Percentiles rank a stretch among this genome's conserved stretches.
Conservation (phyloP, 1,140 invertebrate species). For the Lasioglossum baleicum region DNA sequence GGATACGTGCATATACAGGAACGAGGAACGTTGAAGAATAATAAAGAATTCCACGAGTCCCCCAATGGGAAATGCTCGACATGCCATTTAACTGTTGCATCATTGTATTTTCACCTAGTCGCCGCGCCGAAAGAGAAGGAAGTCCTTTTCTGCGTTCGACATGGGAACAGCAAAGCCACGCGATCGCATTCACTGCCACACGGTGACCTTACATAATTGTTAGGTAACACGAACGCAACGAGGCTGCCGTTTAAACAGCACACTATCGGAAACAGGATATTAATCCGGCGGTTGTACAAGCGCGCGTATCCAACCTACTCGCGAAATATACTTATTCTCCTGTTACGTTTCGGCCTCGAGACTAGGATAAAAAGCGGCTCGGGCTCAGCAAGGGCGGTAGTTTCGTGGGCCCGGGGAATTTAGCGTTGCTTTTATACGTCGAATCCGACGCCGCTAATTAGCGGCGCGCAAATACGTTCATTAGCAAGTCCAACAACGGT, state of each 20-base stretch:
- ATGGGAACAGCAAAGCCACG: slow-evolving; percentile 41
- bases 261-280: slow-evolving; percentile 33
- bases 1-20: no score
- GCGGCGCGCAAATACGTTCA: slow-evolving; percentile 7
- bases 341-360: no score
- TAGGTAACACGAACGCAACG: slow-evolving; percentile 45
- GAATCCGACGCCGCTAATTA: slow-evolving; percentile 18
- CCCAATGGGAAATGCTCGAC: no score
- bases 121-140: slow-evolving; percentile 21
- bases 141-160: slow-evolving; percentile 44
- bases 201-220: slow-evolving; percentile 59
- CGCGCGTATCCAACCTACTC: neutral
- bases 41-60: no score
- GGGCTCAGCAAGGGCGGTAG: neutral
- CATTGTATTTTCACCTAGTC: slow-evolving; percentile 41
- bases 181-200: slow-evolving; percentile 53
- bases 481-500: slow-evolving; percentile 9
- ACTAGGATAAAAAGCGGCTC: neutral
- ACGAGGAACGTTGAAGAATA: no score
- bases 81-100: slow-evolving; percentile 29
- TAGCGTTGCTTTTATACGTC: neutral
- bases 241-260: slow-evolving; percentile 32
- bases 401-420: neutral
- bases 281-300: neutral
- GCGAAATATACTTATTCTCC: no score